Conservation (phyloP, 2,888 invertebrate genomes). For the Acronicta psi region DNA sequence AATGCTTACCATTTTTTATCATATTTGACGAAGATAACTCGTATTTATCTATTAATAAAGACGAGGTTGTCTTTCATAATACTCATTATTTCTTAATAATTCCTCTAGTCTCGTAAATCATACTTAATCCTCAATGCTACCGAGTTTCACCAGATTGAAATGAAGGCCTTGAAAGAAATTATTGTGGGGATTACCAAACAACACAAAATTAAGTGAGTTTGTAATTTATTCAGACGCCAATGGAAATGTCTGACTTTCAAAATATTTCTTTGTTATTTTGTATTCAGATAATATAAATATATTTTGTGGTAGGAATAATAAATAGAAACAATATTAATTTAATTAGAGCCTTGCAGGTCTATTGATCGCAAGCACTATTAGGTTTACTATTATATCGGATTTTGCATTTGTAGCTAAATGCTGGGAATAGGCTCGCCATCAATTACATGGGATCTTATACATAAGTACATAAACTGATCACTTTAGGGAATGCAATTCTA, state of each 20-base stretch:
- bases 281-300: constrained; percentile 68
- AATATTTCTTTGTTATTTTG: constrained; percentile 71
- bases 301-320: constrained; percentile 62
- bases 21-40: constrained; percentile 32
- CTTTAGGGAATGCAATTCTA: no score
- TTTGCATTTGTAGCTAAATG: no score
- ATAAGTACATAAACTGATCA: no score
- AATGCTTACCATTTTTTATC: constrained; percentile 26
- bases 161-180: constrained; percentile 73
- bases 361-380: no score
- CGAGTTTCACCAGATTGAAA: constrained; percentile 66
- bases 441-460: no score
- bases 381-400: no score
- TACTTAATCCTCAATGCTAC: constrained; percentile 63
- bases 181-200: constrained; percentile 73
- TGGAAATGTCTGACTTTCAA: constrained; percentile 64
- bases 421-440: no score
- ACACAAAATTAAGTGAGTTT: constrained; percentile 74
- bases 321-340: constrained; percentile 64
- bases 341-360: constrained; percentile 41
- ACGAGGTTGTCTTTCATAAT: constrained; percentile 45
- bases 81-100: constrained; percentile 65
- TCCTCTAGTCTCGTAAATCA: constrained; percentile 62
- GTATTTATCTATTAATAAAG: constrained; percentile 50
- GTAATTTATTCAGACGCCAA: constrained; percentile 72